phyloP scores from a whole-genome alignment of 35 echinoderm and acorn worm genomes.

The Anneissia japonica region DNA sequence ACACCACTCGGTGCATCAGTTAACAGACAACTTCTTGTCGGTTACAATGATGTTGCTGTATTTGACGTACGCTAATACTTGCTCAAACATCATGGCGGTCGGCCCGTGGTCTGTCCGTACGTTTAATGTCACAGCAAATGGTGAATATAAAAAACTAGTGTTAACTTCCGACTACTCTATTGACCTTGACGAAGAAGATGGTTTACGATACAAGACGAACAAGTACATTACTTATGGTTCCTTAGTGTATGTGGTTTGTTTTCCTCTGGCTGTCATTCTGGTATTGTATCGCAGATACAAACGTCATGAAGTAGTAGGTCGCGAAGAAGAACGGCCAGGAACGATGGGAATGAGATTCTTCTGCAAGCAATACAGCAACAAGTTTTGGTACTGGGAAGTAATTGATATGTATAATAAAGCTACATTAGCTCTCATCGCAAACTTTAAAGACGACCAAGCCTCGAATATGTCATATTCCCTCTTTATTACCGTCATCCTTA shows the following conservation, averaged over 20 bases:
- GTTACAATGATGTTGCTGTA: neutral
- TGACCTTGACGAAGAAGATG: neutral
- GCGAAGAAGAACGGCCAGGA: neutral
- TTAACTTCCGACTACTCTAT: neutral
- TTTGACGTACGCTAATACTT: neutral
- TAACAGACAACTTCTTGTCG: neutral
- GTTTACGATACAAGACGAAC: neutral
- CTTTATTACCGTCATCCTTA: neutral
- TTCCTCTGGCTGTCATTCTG: neutral
- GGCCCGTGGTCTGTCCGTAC: neutral
- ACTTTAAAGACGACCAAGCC: neutral
- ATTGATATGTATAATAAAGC: neutral
- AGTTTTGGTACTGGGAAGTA: neutral
- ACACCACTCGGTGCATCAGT: neutral
- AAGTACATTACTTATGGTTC: neutral
- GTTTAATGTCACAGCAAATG: neutral
- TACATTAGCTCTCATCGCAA: neutral
- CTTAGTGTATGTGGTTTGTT: neutral
- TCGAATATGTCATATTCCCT: neutral
- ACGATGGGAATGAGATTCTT: neutral
- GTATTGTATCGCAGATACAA: neutral
- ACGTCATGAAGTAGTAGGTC: neutral
- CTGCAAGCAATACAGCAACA: neutral
- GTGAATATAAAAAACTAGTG: neutral
- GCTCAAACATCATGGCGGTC: neutral